Conservation (phyloP, 1,140 invertebrate species). For the Cyphomyrmex costatus region DNA sequence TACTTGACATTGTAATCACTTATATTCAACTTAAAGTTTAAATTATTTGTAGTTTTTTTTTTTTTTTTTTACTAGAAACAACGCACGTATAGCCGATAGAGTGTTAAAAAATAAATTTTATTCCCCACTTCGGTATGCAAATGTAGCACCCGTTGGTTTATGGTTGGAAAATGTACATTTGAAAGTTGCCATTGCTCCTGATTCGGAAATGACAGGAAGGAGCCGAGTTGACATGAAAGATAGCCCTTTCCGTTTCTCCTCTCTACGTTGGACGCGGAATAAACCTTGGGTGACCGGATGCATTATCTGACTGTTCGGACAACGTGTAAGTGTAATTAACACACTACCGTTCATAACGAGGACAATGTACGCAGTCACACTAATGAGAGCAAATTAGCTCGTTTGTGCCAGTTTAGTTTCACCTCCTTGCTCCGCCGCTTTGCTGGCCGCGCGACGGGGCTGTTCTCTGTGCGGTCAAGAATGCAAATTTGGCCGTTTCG, state of each 20-base stretch:
- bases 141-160: background rate
- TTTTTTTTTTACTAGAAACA: background rate
- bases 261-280: constrained; percentile 25
- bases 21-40: background rate
- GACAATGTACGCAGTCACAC: constrained; percentile 77
- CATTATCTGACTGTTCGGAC: constrained; percentile 79
- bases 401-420: constrained; percentile 79
- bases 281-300: constrained; percentile 74
- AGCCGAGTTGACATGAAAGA: constrained; percentile 44
- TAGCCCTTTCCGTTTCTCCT: constrained; percentile 64
- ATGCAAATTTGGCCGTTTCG: constrained; percentile 80
- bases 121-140: background rate
- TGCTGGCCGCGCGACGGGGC: constrained; percentile 26
- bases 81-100: background rate
- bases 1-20: background rate
- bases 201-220: constrained; percentile 40
- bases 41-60: background rate
- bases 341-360: constrained; percentile 77
- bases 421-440: constrained; percentile 68
- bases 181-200: background rate
- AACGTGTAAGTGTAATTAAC: constrained; percentile 82
- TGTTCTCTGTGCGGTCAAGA: constrained; percentile 80
- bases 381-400: constrained; percentile 84
- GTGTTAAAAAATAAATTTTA: background rate
- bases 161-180: constrained; percentile 14